phyloP scores from a whole-genome alignment of 2,797 vertebrate species.

The Valencia hispanica region DNA sequence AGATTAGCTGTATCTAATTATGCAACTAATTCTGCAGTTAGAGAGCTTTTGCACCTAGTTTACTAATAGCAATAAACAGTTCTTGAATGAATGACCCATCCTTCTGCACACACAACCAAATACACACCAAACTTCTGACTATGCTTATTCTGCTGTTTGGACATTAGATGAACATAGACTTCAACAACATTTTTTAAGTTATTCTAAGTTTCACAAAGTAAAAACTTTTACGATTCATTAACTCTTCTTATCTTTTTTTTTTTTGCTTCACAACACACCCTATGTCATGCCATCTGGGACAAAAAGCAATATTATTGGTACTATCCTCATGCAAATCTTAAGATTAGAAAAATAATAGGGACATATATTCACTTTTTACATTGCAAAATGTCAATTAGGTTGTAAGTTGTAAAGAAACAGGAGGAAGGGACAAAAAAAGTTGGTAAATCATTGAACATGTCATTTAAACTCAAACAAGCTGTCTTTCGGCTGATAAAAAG shows the following conservation, averaged over 20 bases:
- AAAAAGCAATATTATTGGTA: too few species aligned
- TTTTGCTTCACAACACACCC: neutral
- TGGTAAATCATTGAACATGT: neutral
- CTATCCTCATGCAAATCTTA: neutral
- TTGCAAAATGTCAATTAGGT: neutral
- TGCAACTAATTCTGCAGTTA: neutral
- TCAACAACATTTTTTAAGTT: neutral
- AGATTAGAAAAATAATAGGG: neutral
- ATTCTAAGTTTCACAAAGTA: neutral
- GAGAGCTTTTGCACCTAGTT: neutral
- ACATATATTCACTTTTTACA: neutral
- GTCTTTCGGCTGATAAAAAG: neutral
- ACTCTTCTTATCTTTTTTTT: neutral
- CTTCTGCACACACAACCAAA: neutral
- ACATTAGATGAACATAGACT: neutral
- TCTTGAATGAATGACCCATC: neutral
- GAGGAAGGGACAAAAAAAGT: neutral
- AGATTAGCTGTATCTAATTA: neutral
- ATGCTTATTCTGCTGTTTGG: neutral
- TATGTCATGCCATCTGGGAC: neutral
- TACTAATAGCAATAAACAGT: neutral
- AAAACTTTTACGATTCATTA: neutral
- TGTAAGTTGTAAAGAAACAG: neutral
- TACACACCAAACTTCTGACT: neutral
- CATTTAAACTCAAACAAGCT: neutral